Evolutionary conservation across 1,140 invertebrate genomes (phyloP), one percentile per base, ranked within the genome.

Genomic region (Drosophila prosaltans): DNA sequence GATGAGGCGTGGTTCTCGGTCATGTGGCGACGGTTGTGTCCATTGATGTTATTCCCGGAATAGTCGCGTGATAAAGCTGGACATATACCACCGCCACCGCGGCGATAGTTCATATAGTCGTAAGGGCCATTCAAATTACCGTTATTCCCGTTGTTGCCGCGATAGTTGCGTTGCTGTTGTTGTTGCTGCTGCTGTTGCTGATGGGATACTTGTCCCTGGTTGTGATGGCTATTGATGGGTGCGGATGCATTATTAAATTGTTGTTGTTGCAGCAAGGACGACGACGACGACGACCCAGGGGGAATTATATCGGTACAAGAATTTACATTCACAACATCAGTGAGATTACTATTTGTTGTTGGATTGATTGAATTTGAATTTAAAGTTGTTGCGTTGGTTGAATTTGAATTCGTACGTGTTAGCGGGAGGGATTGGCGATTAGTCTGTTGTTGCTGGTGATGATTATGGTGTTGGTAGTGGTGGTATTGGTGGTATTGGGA

Each of bases 301-400:
- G 90, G 83, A 91, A 91, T 91, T 89, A 91, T 85, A 84, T 91
- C 90, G 84, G 86, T 91, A 91, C 90, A 91, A 91, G 90, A 91
- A 91, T 91, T 91, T 81, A 91, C 90, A 91, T 91, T 91, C 90
- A 91, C 90, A 91, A 91, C 90, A 90, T 86, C 83, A 91, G 83
- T 86, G 81, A 73, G 61, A 75, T 80, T 89, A 91, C 86, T 90
- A 90, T 82, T 91, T 91, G 86, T 91, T 88, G 90, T 91, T 91
- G 90, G 77, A 83, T 81, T 91, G 81, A 68, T 91, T 90, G 86
- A 78, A 82, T 90, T 91, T 90, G 86, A 78, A 82, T 90, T 90
- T 69, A 90, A 79, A 82, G 74, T 90, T 84, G 83, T 91, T 90
- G 90, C 83, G 76, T 78, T 90, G 74, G 74, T 91, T 91, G 78